Evolutionary conservation across 2,888 invertebrate genomes (phyloP).

Genomic region (Oligia latruncula): DNA sequence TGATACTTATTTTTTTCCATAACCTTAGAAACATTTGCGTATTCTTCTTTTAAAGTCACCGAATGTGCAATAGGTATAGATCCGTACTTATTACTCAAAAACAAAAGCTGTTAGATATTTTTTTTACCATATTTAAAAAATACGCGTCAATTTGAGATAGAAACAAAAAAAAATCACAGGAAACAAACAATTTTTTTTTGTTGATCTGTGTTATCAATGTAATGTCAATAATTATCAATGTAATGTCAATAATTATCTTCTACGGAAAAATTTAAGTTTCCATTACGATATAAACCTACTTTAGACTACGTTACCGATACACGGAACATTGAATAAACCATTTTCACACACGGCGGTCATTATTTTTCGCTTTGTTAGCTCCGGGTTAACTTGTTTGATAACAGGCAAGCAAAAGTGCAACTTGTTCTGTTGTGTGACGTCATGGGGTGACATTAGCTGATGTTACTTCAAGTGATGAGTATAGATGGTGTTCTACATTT

Average conservation of each 20-base stretch:
- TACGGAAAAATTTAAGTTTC: constrained; percentile 15
- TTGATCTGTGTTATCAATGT: too few relatives aligned
- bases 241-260: neutral
- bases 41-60: too few relatives aligned
- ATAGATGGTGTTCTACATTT: neutral
- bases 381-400: constrained; percentile 56
- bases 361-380: constrained; percentile 63
- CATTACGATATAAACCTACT: constrained; percentile 37
- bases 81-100: too few relatives aligned
- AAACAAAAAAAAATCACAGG: too few relatives aligned
- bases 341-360: constrained; percentile 57
- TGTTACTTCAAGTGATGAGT: constrained; percentile 10
- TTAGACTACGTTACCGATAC: constrained; percentile 44
- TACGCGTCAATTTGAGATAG: too few relatives aligned
- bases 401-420: constrained; percentile 23
- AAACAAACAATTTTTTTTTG: too few relatives aligned
- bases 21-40: too few relatives aligned
- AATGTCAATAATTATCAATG: too few relatives aligned
- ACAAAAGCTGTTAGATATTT: too few relatives aligned
- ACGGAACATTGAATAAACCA: constrained; percentile 53
- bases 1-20: too few relatives aligned
- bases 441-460: constrained; percentile 12
- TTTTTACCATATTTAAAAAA: too few relatives aligned
- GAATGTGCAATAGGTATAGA: too few relatives aligned
- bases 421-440: constrained; percentile 17